Evolutionary conservation across 2,888 invertebrate species (phyloP).

Genomic region (Pheosia gnoma): DNA sequence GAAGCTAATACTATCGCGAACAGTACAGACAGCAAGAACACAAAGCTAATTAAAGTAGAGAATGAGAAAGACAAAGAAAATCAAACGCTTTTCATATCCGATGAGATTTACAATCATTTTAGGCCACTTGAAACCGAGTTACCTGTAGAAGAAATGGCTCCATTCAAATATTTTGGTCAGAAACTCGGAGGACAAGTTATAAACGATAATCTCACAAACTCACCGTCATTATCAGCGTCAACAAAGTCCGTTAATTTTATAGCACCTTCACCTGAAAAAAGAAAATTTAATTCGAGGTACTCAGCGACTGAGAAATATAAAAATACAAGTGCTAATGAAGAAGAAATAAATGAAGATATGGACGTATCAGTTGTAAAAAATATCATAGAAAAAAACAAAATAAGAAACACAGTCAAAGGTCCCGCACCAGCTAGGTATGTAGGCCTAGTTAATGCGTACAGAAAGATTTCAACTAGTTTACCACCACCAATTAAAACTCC

Average conservation of each 20-base stretch:
- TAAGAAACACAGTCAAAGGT: constrained; percentile 79
- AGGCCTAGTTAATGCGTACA: constrained; percentile 76
- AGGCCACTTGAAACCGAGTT: constrained; percentile 85
- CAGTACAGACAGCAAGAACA: constrained; percentile 62
- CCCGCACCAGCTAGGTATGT: constrained; percentile 77
- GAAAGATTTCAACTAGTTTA: constrained; percentile 66
- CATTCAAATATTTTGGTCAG: constrained; percentile 88
- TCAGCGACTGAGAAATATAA: constrained; percentile 79
- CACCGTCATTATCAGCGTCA: constrained; percentile 76
- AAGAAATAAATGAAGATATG: constrained; percentile 83
- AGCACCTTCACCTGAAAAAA: constrained; percentile 67
- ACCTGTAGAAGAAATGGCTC: constrained; percentile 87
- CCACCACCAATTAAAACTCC: constrained; percentile 59
- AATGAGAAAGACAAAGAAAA: constrained; percentile 74
- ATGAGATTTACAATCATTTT: constrained; percentile 86
- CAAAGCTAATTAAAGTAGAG: constrained; percentile 62
- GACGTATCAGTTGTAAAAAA: constrained; percentile 85
- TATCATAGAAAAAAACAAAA: constrained; percentile 80
- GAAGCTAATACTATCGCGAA: constrained; percentile 66
- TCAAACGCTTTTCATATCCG: constrained; percentile 84
- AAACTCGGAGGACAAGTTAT: constrained; percentile 77
- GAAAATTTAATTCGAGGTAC: constrained; percentile 75
- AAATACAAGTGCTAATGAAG: constrained; percentile 79
- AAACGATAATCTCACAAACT: constrained; percentile 74
- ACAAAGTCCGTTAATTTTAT: constrained; percentile 78